These are phyloP conservation scores for Girardinichthys multiradiatus DNA, from an alignment of 2,113 vertebrate species.

Conservation along the genomic window DNA sequence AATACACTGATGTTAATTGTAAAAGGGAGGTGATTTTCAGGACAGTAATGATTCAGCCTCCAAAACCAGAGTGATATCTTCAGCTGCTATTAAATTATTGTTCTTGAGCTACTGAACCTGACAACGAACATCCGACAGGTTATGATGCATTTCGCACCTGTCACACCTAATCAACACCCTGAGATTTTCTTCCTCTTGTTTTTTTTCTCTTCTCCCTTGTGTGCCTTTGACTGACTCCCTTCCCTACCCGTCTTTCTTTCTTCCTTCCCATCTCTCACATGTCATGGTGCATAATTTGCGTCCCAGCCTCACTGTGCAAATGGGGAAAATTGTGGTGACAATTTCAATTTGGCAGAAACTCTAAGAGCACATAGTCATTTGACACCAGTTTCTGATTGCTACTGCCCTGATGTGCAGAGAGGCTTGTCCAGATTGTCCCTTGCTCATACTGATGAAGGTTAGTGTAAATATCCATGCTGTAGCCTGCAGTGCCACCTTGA, in stretches of 20 bases:
- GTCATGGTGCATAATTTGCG: conserved; percentile 63
- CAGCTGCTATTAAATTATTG: conserved; percentile 57
- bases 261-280: conserved; percentile 44
- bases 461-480: conserved; percentile 27
- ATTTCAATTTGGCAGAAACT: conserved; percentile 70
- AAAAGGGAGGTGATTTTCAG: conserved; percentile 31
- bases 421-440: conserved; percentile 63
- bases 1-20: background rate
- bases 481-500: conserved; percentile 75
- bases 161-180: conserved; percentile 75
- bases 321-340: conserved; percentile 67
- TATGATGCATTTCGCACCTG: conserved; percentile 70
- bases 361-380: conserved; percentile 61
- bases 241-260: conserved; percentile 46
- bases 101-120: conserved; percentile 51
- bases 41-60: conserved; percentile 29
- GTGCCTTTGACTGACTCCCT: conserved; percentile 65
- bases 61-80: conserved; percentile 31
- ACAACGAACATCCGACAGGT: conserved; percentile 57
- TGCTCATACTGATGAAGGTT: conserved; percentile 45
- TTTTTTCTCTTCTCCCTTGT: conserved; percentile 7
- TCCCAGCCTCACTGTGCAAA: conserved; percentile 57
- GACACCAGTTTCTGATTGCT: conserved; percentile 63
- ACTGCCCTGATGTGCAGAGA: conserved; percentile 55
- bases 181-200: conserved; percentile 53